A percentile compares a stretch with the other conserved stretches of the same genome.
Evolutionary conservation across 35 echinoderm and acorn worm species (phyloP).

Genomic region (Chiridota heheva): DNA sequence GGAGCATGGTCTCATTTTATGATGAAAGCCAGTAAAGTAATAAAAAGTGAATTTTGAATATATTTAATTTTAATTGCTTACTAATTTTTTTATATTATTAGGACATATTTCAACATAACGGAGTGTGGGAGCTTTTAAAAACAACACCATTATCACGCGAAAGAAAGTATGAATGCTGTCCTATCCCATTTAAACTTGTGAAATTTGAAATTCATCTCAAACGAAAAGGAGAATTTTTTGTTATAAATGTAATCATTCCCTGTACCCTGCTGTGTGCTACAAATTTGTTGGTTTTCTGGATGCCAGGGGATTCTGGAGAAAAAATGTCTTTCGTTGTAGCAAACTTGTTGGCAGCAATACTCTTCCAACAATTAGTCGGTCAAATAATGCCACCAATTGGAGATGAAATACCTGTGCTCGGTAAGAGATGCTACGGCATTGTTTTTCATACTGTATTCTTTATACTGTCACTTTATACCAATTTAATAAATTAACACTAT

Average conservation of each 20-base stretch:
- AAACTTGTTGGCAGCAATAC: constrained; percentile 79
- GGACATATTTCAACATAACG: constrained; percentile 55
- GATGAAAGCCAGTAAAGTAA: too few species aligned
- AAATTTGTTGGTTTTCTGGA: constrained; percentile 70
- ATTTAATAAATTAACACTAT: too few species aligned
- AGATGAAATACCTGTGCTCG: constrained; percentile 75
- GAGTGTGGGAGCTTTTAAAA: constrained; percentile 48
- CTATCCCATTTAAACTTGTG: constrained; percentile 29
- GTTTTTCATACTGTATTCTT: too few species aligned
- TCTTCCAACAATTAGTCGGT: constrained; percentile 90
- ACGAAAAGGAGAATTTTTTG: constrained; percentile 55
- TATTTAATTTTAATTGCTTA: too few species aligned
- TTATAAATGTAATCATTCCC: constrained; percentile 70
- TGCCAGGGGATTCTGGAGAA: constrained; percentile 90
- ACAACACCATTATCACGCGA: not conserved
- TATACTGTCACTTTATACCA: too few species aligned
- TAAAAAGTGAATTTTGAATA: too few species aligned
- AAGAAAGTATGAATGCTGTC: constrained; percentile 40
- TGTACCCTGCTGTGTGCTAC: constrained; percentile 70
- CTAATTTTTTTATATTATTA: too few species aligned
- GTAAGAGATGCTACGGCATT: too few species aligned
- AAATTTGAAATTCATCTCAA: constrained; percentile 49
- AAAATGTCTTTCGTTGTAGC: constrained; percentile 86
- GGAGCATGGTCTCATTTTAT: too few species aligned
- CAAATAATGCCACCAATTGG: constrained; percentile 74